Percentiles rank a stretch among this genome's conserved stretches.
phyloP scores from a whole-genome alignment of 2,888 invertebrate genomes.

The Limnephilus lunatus region DNA sequence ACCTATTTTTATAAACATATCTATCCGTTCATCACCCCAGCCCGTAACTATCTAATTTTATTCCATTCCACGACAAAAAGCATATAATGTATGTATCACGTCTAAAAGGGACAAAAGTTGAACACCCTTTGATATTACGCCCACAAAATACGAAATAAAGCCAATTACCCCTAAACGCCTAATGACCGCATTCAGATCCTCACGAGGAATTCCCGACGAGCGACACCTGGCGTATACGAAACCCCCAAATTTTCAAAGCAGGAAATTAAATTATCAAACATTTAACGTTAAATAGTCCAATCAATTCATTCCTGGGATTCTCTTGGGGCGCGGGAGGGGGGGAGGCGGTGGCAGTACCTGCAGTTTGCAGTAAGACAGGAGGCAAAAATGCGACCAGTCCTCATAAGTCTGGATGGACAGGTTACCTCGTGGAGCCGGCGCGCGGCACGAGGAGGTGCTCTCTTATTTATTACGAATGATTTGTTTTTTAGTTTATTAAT shows the following conservation, averaged over 20 bases:
- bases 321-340: neutral
- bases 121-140: neutral
- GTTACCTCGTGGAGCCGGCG: neutral
- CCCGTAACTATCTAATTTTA: neutral
- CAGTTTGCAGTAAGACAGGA: constrained; percentile 54
- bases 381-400: constrained; percentile 58
- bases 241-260: constrained; percentile 54
- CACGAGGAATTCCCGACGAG: constrained; percentile 14
- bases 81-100: neutral
- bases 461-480: neutral
- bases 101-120: neutral
- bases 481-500: neutral
- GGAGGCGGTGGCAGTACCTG: neutral
- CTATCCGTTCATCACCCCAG: neutral
- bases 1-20: neutral
- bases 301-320: constrained; percentile 64
- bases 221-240: constrained; percentile 50
- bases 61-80: neutral
- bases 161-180: constrained; percentile 18
- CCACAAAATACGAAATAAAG: neutral
- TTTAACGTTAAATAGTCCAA: constrained; percentile 65
- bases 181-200: constrained; percentile 32
- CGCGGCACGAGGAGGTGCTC: constrained; percentile 4
- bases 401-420: constrained; percentile 53
- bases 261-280: constrained; percentile 65